phyloP scores from a whole-genome alignment of 2,113 vertebrate species.

The Ammodytes marinus region DNA sequence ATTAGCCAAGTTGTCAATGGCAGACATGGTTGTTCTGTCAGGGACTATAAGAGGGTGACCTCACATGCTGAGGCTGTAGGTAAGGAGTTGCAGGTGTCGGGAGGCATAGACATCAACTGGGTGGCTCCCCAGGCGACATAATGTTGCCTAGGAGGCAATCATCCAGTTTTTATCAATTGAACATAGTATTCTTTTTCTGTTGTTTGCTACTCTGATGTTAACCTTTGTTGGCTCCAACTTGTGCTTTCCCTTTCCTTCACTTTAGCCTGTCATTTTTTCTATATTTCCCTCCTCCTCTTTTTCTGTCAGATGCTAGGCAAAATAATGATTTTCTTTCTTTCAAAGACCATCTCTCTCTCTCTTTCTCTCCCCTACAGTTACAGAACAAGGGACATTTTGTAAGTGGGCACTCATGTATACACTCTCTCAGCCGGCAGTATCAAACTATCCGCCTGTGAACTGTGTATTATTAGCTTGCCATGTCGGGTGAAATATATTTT shows the following conservation, averaged over 20 bases:
- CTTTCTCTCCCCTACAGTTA: neutral
- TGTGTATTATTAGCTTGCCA: conserved; percentile 25
- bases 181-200: neutral
- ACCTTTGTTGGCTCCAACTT: neutral
- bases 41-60: conserved; percentile 2
- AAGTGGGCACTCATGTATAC: neutral
- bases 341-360: neutral
- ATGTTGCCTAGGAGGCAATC: conserved; percentile 20
- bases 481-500: conserved; percentile 36
- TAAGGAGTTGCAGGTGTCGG: conserved; percentile 18
- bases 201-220: neutral
- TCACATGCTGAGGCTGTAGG: conserved; percentile 14
- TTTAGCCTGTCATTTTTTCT: neutral
- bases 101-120: neutral
- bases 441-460: conserved; percentile 6
- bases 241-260: neutral
- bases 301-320: neutral
- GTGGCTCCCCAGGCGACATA: conserved; percentile 18
- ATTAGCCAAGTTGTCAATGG: conserved; percentile 22
- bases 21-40: conserved; percentile 30
- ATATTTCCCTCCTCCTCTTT: neutral
- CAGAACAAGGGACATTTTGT: conserved; percentile 1
- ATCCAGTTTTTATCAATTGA: conserved; percentile 12
- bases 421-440: conserved; percentile 11
- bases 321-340: conserved; percentile 1